These are phyloP conservation scores for Peribatodes rhomboidaria DNA, from an alignment of 2,888 invertebrate genomes.

Conservation along the genomic window DNA sequence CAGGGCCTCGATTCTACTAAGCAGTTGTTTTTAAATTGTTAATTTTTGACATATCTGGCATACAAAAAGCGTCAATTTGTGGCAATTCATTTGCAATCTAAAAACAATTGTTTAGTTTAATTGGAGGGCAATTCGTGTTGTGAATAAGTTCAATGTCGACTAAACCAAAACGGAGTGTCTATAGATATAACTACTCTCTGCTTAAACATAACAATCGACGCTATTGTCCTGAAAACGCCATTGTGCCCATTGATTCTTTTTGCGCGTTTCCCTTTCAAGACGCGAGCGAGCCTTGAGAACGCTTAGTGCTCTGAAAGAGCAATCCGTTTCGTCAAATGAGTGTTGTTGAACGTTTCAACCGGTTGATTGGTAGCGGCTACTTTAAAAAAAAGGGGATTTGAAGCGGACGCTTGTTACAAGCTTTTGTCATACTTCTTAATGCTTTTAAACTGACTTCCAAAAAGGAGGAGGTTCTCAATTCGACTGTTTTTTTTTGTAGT, in stretches of 20 bases:
- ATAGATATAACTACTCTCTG: background rate
- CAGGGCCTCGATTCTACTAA: no score
- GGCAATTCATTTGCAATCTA: no score
- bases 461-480: no score
- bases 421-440: background rate
- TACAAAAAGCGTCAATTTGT: no score
- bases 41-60: no score
- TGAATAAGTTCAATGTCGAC: background rate
- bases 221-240: slow-evolving; percentile 22
- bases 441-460: no score
- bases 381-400: background rate
- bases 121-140: no score
- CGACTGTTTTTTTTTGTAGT: no score
- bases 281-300: slow-evolving; percentile 18
- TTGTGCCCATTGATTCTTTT: slow-evolving; percentile 36
- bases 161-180: background rate
- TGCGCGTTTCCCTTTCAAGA: slow-evolving; percentile 29
- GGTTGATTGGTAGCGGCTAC: slow-evolving; percentile 14
- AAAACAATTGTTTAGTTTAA: no score
- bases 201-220: slow-evolving; percentile 15
- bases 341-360: slow-evolving; percentile 3
- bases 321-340: slow-evolving; percentile 23
- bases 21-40: no score
- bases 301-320: slow-evolving; percentile 21
- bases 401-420: background rate